Evolutionary conservation across 2,797 vertebrate species (phyloP).

Genomic region (Rhabdomys pumilio): DNA sequence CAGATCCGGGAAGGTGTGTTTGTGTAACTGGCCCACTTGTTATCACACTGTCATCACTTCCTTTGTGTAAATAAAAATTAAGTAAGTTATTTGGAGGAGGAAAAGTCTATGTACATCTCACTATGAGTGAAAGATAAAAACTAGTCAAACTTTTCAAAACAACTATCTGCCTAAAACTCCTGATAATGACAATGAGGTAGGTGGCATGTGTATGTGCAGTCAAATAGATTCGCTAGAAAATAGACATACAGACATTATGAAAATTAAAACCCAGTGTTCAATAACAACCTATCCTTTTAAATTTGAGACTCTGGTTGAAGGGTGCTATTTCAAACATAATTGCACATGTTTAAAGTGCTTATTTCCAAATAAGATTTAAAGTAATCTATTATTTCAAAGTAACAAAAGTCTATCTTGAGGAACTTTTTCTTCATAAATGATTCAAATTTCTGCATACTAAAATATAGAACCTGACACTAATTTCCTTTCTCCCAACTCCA

Average conservation of each 20-base stretch:
- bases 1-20: not conserved
- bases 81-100: not conserved
- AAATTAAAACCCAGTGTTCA: not conserved
- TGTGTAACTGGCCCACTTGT: not conserved
- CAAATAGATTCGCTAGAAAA: slow-evolving; percentile 47
- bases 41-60: not conserved
- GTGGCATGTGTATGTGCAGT: not conserved
- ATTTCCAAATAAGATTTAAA: slow-evolving; percentile 12
- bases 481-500: not conserved
- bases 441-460: not conserved
- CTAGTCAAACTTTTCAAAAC: not conserved
- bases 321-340: not conserved
- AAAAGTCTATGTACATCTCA: not conserved
- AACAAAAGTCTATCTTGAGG: not conserved
- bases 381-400: not conserved
- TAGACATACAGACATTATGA: slow-evolving; percentile 7
- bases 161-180: not conserved
- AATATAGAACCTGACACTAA: not conserved
- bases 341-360: not conserved
- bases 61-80: slow-evolving; percentile 42
- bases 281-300: not conserved
- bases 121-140: slow-evolving; percentile 41
- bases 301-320: not conserved
- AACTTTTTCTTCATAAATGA: not conserved
- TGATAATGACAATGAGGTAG: not conserved